Evolutionary conservation across 2,888 invertebrate species (phyloP).

Genomic region (Drosophila imparisetae): DNA sequence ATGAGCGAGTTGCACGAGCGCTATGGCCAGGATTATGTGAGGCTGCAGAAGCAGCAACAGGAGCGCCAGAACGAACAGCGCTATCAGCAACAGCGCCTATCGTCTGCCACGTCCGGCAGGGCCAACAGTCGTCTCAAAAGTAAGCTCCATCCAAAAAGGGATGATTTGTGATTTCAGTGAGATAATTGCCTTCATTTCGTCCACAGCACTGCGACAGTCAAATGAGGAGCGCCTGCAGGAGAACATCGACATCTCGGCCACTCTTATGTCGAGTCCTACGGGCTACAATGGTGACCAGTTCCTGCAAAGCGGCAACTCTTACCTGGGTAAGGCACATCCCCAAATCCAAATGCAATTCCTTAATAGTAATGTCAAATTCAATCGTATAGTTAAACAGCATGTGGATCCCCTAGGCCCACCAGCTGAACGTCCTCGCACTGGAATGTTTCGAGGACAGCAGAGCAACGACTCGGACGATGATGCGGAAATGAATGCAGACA

Average conservation of each 20-base stretch:
- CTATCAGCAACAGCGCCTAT: constrained; percentile 77
- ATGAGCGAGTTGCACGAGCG: constrained; percentile 92
- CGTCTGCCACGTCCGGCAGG: constrained; percentile 72
- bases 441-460: constrained; percentile 73
- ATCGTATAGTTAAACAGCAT: constrained; percentile 71
- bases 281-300: constrained; percentile 63
- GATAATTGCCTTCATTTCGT: neutral
- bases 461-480: constrained; percentile 83
- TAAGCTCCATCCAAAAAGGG: constrained; percentile 6
- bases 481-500: constrained; percentile 83
- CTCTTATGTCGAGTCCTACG: constrained; percentile 35
- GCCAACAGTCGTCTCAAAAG: constrained; percentile 67
- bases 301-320: constrained; percentile 42
- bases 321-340: constrained; percentile 35
- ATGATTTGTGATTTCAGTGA: neutral
- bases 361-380: neutral
- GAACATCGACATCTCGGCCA: constrained; percentile 48
- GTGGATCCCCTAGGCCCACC: constrained; percentile 84
- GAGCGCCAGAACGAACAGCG: constrained; percentile 81
- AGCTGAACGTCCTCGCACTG: constrained; percentile 84
- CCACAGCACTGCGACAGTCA: constrained; percentile 59
- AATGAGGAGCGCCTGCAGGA: constrained; percentile 66
- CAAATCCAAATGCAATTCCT: neutral
- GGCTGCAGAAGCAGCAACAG: constrained; percentile 85
- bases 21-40: constrained; percentile 93